A percentile compares a stretch with the other conserved stretches of the same genome.
phyloP scores from a whole-genome alignment of 1,140 invertebrate genomes.

The Bombus polaris region DNA sequence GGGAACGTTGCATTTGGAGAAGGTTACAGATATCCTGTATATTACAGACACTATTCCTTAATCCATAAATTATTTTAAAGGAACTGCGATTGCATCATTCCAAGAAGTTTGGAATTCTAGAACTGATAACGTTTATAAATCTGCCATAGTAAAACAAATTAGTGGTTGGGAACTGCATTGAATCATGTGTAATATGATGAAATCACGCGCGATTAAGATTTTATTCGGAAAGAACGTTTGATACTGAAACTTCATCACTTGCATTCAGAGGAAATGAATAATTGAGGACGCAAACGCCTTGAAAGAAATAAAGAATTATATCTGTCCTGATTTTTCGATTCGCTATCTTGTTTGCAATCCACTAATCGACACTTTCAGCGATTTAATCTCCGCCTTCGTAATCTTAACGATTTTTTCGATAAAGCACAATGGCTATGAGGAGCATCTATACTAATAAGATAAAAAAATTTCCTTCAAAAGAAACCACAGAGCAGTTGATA shows the following conservation, averaged over 20 bases:
- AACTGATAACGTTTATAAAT: not conserved
- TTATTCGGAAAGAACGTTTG: too few relatives aligned
- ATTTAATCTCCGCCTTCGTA: not conserved
- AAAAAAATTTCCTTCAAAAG: slow-evolving; percentile 14
- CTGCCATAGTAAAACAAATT: not conserved
- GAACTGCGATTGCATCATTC: too few relatives aligned
- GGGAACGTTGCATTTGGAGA: too few relatives aligned
- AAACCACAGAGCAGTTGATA: not conserved
- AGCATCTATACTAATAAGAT: not conserved
- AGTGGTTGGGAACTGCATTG: not conserved
- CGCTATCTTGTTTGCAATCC: not conserved
- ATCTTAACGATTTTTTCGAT: not conserved
- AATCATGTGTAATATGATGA: too few relatives aligned
- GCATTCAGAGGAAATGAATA: not conserved
- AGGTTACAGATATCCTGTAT: too few relatives aligned
- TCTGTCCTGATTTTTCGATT: not conserved
- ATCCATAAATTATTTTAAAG: too few relatives aligned
- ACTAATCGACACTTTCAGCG: not conserved
- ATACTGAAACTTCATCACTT: not conserved
- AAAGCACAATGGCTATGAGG: not conserved
- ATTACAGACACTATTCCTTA: too few relatives aligned
- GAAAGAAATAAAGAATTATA: not conserved
- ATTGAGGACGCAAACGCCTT: not conserved
- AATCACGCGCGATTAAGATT: too few relatives aligned
- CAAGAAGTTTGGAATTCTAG: not conserved